Evolutionary conservation across 2,888 invertebrate genomes (phyloP).

Genomic region (Arctia plantaginis): DNA sequence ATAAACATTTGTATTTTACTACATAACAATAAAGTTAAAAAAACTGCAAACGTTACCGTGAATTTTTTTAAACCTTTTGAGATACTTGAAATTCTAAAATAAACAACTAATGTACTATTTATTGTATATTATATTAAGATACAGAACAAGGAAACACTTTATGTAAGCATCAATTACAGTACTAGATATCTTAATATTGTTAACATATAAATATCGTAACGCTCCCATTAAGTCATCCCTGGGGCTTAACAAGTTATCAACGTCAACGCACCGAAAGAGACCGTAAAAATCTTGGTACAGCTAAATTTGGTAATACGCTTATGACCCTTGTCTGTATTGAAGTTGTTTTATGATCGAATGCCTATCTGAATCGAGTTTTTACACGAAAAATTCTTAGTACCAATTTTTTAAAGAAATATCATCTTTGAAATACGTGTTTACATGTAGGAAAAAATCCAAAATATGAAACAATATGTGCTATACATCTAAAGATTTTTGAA

Average conservation of each 20-base stretch:
- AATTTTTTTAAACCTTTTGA: background rate
- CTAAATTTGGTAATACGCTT: background rate
- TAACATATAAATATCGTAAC: background rate
- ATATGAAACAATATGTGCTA: too few relatives aligned
- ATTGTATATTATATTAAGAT: too few relatives aligned
- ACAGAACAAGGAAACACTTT: background rate
- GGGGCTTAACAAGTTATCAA: background rate
- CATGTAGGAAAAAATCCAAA: too few relatives aligned
- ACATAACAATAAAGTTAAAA: too few relatives aligned
- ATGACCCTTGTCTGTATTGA: background rate
- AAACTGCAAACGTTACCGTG: too few relatives aligned
- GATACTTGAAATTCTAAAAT: background rate
- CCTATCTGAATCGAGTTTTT: background rate
- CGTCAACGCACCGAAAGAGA: background rate
- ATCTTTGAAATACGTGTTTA: too few relatives aligned
- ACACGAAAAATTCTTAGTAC: too few relatives aligned
- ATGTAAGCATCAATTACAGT: background rate
- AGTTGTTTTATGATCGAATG: background rate
- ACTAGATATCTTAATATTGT: background rate
- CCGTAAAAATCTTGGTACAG: background rate
- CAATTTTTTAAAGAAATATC: too few relatives aligned
- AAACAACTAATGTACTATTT: too few relatives aligned
- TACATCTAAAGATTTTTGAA: too few relatives aligned
- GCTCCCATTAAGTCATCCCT: background rate
- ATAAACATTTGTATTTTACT: too few relatives aligned